Percentiles rank a stretch among this genome's conserved stretches.
phyloP scores from a whole-genome alignment of 2,797 vertebrate genomes.

The Sebastes reedi region DNA sequence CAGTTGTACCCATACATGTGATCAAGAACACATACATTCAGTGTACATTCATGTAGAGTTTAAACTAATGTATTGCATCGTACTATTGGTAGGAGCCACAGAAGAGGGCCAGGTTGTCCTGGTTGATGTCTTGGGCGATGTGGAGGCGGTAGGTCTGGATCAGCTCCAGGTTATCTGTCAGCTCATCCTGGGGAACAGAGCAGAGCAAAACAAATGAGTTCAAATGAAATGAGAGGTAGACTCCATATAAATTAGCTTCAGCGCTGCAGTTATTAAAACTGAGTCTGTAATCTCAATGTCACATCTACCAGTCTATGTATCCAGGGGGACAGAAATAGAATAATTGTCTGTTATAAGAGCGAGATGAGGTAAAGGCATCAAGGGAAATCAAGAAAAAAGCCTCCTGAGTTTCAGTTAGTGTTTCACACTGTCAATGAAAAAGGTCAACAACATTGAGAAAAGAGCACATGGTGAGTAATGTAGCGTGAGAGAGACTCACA shows the following conservation, averaged over 20 bases:
- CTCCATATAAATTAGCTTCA: neutral
- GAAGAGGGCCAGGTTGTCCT: constrained; percentile 95
- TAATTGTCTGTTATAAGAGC: constrained; percentile 22
- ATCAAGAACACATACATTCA: neutral
- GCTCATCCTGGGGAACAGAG: constrained; percentile 86
- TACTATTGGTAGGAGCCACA: constrained; percentile 91
- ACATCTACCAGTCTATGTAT: neutral
- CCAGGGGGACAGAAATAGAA: constrained; percentile 22
- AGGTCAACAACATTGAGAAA: neutral
- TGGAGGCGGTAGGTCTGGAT: constrained; percentile 97
- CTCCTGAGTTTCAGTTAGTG: neutral
- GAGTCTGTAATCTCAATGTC: neutral
- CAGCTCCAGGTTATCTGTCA: constrained; percentile 94
- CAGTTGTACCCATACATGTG: neutral
- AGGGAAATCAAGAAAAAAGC: constrained; percentile 53
- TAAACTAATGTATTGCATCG: constrained; percentile 66
- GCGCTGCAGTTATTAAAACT: constrained; percentile 4
- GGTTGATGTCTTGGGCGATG: constrained; percentile 97
- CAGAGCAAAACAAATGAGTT: neutral
- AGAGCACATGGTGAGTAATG: neutral
- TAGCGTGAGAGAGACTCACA: constrained; percentile 81
- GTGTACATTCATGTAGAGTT: neutral
- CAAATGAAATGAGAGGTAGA: neutral
- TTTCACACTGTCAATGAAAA: constrained; percentile 21
- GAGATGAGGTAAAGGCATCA: neutral